A percentile compares a stretch with the other conserved stretches of the same genome.
Evolutionary conservation across 2,797 vertebrate species (phyloP).

Genomic region (Falco cherrug): DNA sequence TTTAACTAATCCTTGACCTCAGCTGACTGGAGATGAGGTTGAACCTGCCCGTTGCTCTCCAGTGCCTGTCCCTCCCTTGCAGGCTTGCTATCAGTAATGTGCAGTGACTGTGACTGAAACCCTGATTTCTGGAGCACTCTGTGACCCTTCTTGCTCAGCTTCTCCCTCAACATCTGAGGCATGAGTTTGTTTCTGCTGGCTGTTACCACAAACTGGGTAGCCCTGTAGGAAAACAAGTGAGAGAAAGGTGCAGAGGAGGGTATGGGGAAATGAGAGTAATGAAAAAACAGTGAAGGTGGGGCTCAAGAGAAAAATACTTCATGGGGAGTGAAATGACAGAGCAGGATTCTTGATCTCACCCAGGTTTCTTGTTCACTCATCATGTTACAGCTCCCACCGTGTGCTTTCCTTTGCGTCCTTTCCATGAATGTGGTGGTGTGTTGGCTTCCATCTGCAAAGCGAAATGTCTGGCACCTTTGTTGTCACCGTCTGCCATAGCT

Average conservation of each 20-base stretch:
- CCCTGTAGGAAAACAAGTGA: neutral
- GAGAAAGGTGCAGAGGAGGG: constrained; percentile 9
- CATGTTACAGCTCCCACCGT: neutral
- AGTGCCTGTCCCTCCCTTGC: neutral
- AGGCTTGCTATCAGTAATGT: neutral
- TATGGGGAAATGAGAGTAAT: neutral
- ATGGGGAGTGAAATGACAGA: constrained; percentile 59
- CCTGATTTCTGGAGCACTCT: neutral
- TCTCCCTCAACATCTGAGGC: neutral
- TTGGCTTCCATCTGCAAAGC: neutral
- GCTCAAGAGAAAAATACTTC: constrained; percentile 15
- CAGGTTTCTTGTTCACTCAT: constrained; percentile 51
- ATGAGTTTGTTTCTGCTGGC: neutral
- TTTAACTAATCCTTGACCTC: neutral
- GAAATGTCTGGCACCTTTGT: neutral
- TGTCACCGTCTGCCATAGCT: neutral
- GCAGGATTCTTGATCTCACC: neutral
- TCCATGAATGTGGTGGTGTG: neutral
- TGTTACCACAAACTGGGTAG: neutral
- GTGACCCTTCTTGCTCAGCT: neutral
- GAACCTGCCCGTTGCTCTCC: neutral
- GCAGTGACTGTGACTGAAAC: neutral
- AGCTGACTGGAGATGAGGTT: neutral
- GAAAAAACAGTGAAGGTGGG: constrained; percentile 36
- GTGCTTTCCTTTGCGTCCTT: neutral